Base-by-base conservation (phyloP, 2,888 invertebrate genomes). In the Ischnus inquisitorius region DNA sequence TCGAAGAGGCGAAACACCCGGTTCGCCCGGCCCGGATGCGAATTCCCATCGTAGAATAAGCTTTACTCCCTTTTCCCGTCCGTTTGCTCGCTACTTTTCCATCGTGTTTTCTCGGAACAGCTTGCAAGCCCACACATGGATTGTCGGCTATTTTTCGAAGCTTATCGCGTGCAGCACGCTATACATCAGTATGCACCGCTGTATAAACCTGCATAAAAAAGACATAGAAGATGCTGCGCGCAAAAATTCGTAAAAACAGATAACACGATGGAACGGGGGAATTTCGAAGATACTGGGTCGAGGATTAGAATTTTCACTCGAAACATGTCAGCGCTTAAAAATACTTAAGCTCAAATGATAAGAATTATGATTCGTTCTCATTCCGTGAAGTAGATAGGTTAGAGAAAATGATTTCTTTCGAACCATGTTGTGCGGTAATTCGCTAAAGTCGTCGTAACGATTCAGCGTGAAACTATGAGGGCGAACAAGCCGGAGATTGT, bases 11-110 rank as follows among this genome's bases (percentile, higher is more conserved):
- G 25, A 62, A 48, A 57, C 28, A 12, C 57, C 14, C 34, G 51
- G 10, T 5, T n/a, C 16, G 1, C 41, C 5, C 16, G n/a, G 48
- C 25, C 8, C 60, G 57, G 39, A 57, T 39, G 60, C 14, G 62
- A 78, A 51, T 69, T 78, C 54, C 62, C 69, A 79, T 51, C 34
- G 64, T 22, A 28, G 71, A 71, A 64, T 79, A 69, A 79, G 71
- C 78, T 79, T 79, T 48, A 51, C 28, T 57, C 43, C 43, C 22
- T 41, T 60, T n/a, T 34, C 34, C 16, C 28, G 16, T 2, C 51
- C 22, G 34, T 25, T 10, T 39, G 41, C 28, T 72, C 16, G 10
- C 16, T 72, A 12, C 54, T 72, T 46, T 72, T 48, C 54, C 10
- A 39, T 48, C 71, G 28, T 46, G 25, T 68, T 72, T 43, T 25